Conservation (phyloP, 2,797 vertebrate genomes). For the Prunella strophiata region DNA sequence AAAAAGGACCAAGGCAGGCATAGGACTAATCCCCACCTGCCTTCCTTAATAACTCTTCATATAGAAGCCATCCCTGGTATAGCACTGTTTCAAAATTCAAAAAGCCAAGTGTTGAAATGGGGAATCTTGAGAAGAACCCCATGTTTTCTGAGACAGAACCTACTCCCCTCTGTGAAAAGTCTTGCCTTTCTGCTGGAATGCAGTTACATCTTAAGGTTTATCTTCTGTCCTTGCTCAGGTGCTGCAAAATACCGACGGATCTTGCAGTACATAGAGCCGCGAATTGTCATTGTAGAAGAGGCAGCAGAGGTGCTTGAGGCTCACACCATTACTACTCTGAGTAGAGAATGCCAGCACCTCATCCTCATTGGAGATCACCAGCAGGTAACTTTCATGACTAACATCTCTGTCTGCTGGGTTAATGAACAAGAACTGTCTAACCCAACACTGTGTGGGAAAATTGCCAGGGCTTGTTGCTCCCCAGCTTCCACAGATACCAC, state of each 20-base stretch:
- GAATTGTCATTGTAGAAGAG: conserved; percentile 91
- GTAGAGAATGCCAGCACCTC: conserved; percentile 89
- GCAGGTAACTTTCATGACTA: conserved; percentile 80
- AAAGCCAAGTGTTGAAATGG: background rate
- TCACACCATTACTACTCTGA: conserved; percentile 91
- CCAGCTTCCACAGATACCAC: background rate
- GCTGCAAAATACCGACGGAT: conserved; percentile 89
- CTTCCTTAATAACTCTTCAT: background rate
- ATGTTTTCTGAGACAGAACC: background rate
- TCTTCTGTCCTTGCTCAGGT: conserved; percentile 69
- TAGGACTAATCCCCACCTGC: background rate
- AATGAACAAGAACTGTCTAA: background rate
- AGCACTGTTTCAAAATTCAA: background rate
- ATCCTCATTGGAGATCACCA: conserved; percentile 97
- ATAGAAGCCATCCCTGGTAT: background rate
- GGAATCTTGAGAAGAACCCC: background rate
- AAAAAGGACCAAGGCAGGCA: background rate
- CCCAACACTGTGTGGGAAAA: background rate
- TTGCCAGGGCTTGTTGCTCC: background rate
- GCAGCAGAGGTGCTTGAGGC: conserved; percentile 96
- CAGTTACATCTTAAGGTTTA: background rate
- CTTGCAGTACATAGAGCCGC: conserved; percentile 84
- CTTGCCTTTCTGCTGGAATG: background rate
- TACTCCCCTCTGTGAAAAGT: background rate
- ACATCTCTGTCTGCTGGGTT: background rate